Conservation (phyloP, 2,113 vertebrate species). For the Prionailurus bengalensis region DNA sequence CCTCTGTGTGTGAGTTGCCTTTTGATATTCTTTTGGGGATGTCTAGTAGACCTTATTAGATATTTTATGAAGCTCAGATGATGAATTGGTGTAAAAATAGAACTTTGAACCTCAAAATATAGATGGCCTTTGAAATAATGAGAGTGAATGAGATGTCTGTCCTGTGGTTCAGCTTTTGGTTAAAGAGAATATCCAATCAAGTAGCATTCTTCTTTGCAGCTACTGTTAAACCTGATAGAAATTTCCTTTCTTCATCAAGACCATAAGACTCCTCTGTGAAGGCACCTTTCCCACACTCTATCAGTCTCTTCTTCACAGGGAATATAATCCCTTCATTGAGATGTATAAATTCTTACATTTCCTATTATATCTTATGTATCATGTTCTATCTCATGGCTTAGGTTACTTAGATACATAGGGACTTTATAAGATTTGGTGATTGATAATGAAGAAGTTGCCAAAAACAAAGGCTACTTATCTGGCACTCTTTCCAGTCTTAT, state of each 20-base stretch:
- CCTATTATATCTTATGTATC: not conserved
- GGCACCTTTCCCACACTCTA: not conserved
- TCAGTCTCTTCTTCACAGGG: not conserved
- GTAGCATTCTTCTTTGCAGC: not conserved
- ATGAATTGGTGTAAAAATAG: not conserved
- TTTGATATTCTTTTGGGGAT: not conserved
- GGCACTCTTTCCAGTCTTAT: not conserved
- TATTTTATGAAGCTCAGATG: not conserved
- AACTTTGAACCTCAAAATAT: not conserved
- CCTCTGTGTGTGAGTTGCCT: not conserved
- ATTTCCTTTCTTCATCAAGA: not conserved
- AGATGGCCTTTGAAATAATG: not conserved
- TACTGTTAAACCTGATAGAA: not conserved
- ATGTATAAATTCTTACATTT: not conserved
- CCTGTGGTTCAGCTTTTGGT: not conserved
- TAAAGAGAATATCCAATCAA: not conserved
- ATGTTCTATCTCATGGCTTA: not conserved
- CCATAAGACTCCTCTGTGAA: not conserved
- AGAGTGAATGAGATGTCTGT: not conserved
- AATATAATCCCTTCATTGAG: not conserved
- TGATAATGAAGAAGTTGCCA: not conserved
- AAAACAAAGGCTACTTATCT: not conserved
- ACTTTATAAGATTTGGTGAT: not conserved
- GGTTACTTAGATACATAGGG: not conserved
- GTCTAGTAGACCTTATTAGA: not conserved